Percentiles rank a stretch among this genome's conserved stretches.
Evolutionary conservation across 2,797 vertebrate species (phyloP).

Genomic region (Mallotus villosus): DNA sequence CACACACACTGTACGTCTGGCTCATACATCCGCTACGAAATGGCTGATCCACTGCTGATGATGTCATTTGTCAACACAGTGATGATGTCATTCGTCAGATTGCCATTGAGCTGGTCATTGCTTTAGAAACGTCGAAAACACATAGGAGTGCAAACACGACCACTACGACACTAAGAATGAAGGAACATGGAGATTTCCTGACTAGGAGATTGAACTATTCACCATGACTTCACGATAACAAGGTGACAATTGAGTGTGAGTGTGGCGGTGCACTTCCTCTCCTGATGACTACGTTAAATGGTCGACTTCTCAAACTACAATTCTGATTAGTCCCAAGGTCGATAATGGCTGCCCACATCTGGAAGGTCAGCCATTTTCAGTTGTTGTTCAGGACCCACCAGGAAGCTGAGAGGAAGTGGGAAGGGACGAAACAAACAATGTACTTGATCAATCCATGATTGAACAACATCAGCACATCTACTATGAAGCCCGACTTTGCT

Average conservation of each 20-base stretch:
- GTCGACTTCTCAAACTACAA: neutral
- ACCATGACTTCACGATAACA: slow-evolving; percentile 60
- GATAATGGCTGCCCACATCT: neutral
- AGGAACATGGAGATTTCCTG: slow-evolving; percentile 53
- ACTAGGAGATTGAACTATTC: slow-evolving; percentile 49
- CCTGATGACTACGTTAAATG: neutral
- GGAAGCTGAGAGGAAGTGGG: slow-evolving; percentile 26
- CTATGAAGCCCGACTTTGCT: neutral
- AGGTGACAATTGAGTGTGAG: slow-evolving; percentile 14
- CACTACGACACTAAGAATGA: slow-evolving; percentile 54
- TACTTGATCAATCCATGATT: neutral
- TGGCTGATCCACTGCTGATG: slow-evolving; percentile 35
- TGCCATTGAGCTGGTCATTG: slow-evolving; percentile 53
- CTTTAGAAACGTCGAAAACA: slow-evolving; percentile 42
- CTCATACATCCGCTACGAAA: slow-evolving; percentile 33
- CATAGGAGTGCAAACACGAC: slow-evolving; percentile 41
- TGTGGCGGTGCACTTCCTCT: slow-evolving; percentile 12
- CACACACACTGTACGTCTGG: slow-evolving; percentile 34
- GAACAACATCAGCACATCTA: neutral
- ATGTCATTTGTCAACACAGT: slow-evolving; percentile 53
- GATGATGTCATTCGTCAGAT: slow-evolving; percentile 54
- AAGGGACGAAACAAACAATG: neutral
- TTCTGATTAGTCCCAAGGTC: neutral
- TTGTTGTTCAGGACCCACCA: slow-evolving; percentile 58
- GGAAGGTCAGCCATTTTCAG: slow-evolving; percentile 12